These are phyloP conservation scores for Phocides pigmalion DNA, from an alignment of 1,140 invertebrate species.

Conservation along the genomic window DNA sequence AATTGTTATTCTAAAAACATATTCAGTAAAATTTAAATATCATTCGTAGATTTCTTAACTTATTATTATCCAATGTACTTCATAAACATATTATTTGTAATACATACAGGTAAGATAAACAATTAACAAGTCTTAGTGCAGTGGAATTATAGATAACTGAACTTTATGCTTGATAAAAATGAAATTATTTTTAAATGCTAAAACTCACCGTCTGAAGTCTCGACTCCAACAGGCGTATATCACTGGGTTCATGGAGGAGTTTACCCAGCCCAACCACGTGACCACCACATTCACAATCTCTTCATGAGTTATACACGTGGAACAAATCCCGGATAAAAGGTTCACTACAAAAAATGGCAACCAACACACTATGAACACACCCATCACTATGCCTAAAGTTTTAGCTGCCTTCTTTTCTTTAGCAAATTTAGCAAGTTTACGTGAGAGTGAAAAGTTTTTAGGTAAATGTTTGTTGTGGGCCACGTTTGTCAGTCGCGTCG, in stretches of 20 bases:
- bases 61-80: too few species aligned
- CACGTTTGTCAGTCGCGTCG: constrained; percentile 81
- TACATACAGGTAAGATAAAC: too few species aligned
- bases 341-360: constrained; percentile 99
- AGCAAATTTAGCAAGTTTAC: constrained; percentile 95
- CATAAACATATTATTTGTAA: too few species aligned
- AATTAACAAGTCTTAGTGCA: too few species aligned
- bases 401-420: constrained; percentile 98
- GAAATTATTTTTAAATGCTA: constrained; percentile 7
- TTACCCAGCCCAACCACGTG: constrained; percentile 99
- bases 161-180: too few species aligned
- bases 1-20: too few species aligned
- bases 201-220: constrained; percentile 93
- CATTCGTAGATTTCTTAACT: too few species aligned
- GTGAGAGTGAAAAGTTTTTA: constrained; percentile 94
- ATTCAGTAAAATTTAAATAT: too few species aligned
- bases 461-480: constrained; percentile 83
- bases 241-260: constrained; percentile 98
- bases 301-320: constrained; percentile 93
- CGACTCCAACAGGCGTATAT: constrained; percentile 98
- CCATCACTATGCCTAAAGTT: constrained; percentile 97
- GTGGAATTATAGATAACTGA: too few species aligned
- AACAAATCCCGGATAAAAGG: constrained; percentile 94
- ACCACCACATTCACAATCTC: constrained; percentile 96
- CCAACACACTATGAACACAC: constrained; percentile 99